Base-by-base conservation (phyloP, 2,888 invertebrate species). In the Ennomos erosarius region DNA sequence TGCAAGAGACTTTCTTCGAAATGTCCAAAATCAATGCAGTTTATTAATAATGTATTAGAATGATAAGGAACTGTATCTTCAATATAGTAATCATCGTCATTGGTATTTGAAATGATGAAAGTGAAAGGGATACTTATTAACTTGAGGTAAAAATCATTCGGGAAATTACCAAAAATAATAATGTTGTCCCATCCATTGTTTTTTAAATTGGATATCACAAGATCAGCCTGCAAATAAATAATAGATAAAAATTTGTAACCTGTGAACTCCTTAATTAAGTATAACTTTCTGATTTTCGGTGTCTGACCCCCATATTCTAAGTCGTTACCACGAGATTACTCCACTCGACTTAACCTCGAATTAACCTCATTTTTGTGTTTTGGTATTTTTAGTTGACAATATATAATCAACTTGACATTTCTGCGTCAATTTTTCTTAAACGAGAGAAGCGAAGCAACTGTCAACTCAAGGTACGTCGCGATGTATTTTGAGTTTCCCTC, bases 161-260 rank as follows among this genome's bases (percentile, higher is more conserved):
- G 79, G 33, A 87, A 75, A 56, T 69, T 57, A 16, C 90, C 90
- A 36, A 83, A 73, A 36, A 75, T 74, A 4, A 86, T 57, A 11
- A 89, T 73, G 10, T 83, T 87, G 38, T 74, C 71, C 85, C 88
- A 88, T 12, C 84, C 84, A 56, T 84, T 86, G 2, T 57, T 61
- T 70, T 82, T 82, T 33, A 83, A 73, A 72, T 88, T 84, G 1
- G 53, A 48, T 10, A 53, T 64, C 3, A 87, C 71, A 53, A 89
- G 67, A 33, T 84, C 74, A 5, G 68, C 70, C 89, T 90, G 81
- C 59, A 59, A 37, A 36, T 2, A 40, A 34, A 50, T 38, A 34
- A 50, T 38, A 42, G 40, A 42, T 12, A 2, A 26, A 6, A 6
- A 26, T 26, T 26, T 4, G 4, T 26, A 5, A 26, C 4, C 26